Percentiles rank a stretch among this genome's conserved stretches.
Evolutionary conservation across 2,113 vertebrate species (phyloP).

Genomic region (Syngnathus typhle): DNA sequence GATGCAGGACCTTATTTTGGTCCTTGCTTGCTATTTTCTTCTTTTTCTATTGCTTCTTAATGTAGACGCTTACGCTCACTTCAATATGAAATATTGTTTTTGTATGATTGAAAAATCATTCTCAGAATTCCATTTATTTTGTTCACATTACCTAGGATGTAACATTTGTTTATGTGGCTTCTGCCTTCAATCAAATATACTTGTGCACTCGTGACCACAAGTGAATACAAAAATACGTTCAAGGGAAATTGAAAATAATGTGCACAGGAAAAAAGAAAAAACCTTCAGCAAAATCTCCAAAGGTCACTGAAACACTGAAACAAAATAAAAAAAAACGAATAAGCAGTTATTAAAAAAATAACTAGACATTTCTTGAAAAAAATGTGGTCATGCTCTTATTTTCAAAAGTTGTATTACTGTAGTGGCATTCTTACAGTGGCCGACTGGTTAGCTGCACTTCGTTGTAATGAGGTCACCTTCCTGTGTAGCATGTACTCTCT

Average conservation of each 20-base stretch:
- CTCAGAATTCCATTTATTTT: conserved; percentile 23
- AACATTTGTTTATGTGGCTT: conserved; percentile 28
- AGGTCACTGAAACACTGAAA: not conserved
- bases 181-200: conserved; percentile 40
- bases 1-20: conserved; percentile 10
- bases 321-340: not conserved
- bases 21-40: conserved; percentile 14
- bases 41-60: conserved; percentile 8
- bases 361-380: too few species aligned
- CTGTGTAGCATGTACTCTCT: too few species aligned
- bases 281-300: not conserved
- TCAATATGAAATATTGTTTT: conserved; percentile 23
- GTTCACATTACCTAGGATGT: conserved; percentile 34
- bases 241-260: not conserved
- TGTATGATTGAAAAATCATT: conserved; percentile 12
- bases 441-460: not conserved
- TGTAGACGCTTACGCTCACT: conserved; percentile 8
- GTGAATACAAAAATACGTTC: conserved; percentile 13
- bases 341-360: not conserved
- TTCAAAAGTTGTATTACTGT: not conserved
- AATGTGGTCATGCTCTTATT: not conserved
- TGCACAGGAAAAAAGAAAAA: not conserved
- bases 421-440: not conserved
- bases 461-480: not conserved
- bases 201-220: conserved; percentile 37